A percentile compares a stretch with the other conserved stretches of the same genome.
These are phyloP conservation scores for Antrozous pallidus DNA, from an alignment of 2,797 vertebrate genomes.

Conservation along the genomic window DNA sequence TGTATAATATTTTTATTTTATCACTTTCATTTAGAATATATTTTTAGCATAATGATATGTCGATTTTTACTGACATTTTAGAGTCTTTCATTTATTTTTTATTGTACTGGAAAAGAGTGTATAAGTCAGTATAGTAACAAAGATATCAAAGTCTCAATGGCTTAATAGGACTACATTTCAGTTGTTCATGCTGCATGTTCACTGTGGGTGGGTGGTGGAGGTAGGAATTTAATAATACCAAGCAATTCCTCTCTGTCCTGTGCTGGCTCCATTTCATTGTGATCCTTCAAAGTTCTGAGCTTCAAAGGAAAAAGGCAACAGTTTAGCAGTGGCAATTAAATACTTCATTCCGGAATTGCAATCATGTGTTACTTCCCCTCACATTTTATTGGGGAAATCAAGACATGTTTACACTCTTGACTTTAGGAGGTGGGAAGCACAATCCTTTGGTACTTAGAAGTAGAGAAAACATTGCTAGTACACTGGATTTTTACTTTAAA, in stretches of 20 bases:
- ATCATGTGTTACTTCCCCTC: background rate
- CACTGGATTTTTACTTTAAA: background rate
- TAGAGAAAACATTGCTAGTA: background rate
- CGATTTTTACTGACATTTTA: background rate
- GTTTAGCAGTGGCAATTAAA: background rate
- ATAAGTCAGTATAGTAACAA: background rate
- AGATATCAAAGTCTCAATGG: background rate
- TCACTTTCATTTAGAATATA: background rate
- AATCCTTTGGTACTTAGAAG: too few relatives aligned
- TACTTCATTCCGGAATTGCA: background rate
- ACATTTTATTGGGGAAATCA: background rate
- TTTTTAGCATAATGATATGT: background rate
- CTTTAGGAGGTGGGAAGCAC: background rate
- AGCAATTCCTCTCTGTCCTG: background rate
- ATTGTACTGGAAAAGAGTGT: background rate
- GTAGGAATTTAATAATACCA: background rate
- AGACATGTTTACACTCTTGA: background rate
- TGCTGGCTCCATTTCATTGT: background rate
- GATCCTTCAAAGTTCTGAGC: background rate
- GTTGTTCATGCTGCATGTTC: background rate
- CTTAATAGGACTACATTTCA: background rate
- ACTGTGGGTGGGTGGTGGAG: background rate
- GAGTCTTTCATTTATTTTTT: background rate
- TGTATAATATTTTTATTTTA: background rate
- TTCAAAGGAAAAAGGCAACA: background rate